Percentiles rank a stretch among this genome's conserved stretches.
Evolutionary conservation across 2,113 vertebrate species (phyloP).

Genomic region (Eclectus roratus): DNA sequence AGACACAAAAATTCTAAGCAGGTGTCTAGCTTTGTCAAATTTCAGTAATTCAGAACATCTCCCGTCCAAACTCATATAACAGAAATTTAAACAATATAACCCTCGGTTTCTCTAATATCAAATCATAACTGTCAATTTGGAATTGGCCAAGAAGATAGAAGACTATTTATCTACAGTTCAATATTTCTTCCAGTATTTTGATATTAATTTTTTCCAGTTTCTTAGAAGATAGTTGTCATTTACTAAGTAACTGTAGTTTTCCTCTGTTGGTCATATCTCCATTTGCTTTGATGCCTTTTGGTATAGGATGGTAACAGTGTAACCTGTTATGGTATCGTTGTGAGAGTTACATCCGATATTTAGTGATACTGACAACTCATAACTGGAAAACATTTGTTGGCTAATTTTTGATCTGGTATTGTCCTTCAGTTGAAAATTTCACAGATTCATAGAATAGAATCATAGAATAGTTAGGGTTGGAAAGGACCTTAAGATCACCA

Average conservation of each 20-base stretch:
- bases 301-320: neutral
- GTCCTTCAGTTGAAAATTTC: neutral
- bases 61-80: neutral
- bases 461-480: no score
- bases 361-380: neutral
- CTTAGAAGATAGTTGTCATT: neutral
- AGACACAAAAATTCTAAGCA: neutral
- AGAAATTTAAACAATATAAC: neutral
- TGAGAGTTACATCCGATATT: neutral
- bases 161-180: neutral
- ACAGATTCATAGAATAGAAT: no score
- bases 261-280: neutral
- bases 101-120: neutral
- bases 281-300: neutral
- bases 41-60: neutral
- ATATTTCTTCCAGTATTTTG: neutral
- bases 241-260: neutral
- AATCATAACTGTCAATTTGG: neutral
- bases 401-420: neutral
- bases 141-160: neutral
- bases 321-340: neutral
- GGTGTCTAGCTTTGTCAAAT: conserved; percentile 30
- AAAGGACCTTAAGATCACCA: no score
- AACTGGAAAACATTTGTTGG: neutral
- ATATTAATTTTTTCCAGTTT: neutral